A percentile compares a stretch with the other conserved stretches of the same genome.
These are phyloP conservation scores for Brachyptera risi DNA, from an alignment of 2,888 invertebrate species.

Conservation along the genomic window DNA sequence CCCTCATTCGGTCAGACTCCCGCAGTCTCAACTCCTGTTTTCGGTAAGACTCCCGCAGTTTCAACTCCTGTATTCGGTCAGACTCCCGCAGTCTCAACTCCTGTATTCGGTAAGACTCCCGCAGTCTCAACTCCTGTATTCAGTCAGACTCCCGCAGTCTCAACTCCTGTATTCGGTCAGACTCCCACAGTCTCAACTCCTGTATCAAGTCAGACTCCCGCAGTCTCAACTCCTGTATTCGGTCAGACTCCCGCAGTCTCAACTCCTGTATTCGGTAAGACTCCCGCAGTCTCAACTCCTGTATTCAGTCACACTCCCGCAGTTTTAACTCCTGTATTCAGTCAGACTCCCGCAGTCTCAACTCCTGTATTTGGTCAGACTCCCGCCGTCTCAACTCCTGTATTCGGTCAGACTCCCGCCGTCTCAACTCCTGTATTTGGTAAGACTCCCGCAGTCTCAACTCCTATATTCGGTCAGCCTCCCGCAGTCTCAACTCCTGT, in stretches of 20 bases:
- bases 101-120: background rate
- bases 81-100: slow-evolving; percentile 23
- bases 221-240: background rate
- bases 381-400: background rate
- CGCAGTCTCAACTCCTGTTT: slow-evolving; percentile 17
- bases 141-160: background rate
- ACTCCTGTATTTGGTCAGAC: background rate
- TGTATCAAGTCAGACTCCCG: background rate
- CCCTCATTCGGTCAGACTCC: background rate
- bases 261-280: background rate
- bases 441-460: too few species aligned
- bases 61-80: slow-evolving; percentile 21
- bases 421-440: background rate
- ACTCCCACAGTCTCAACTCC: background rate
- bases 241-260: background rate
- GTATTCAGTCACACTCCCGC: background rate
- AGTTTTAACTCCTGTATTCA: slow-evolving; percentile 5
- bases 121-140: background rate
- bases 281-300: background rate
- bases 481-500: too few species aligned
- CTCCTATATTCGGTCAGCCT: too few species aligned
- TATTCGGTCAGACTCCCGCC: too few species aligned
- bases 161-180: background rate
- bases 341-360: background rate
- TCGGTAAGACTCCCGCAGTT: slow-evolving; percentile 20